A percentile compares a stretch with the other conserved stretches of the same genome.
Conservation (phyloP, 2,888 invertebrate species). For the Balanococcus diminutus region DNA sequence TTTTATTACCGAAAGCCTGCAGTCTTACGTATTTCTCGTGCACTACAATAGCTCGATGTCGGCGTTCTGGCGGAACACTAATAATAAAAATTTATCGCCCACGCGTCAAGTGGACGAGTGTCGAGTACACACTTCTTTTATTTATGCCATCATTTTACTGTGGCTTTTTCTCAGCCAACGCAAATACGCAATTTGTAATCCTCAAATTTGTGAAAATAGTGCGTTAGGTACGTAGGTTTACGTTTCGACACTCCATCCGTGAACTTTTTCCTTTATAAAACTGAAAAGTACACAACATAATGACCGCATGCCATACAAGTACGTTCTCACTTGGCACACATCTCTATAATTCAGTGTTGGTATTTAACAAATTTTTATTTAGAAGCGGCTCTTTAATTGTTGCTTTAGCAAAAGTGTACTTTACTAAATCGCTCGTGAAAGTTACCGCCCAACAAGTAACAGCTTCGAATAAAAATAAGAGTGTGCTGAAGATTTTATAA, state of each 20-base stretch:
- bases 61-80: constrained; percentile 23
- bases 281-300: too few species aligned
- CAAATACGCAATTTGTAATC: not conserved
- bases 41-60: not conserved
- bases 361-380: not conserved
- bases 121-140: not conserved
- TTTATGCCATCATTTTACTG: not conserved
- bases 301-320: not conserved
- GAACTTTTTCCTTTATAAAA: not conserved
- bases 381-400: not conserved
- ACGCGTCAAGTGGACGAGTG: not conserved
- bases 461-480: not conserved
- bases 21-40: not conserved
- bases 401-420: not conserved
- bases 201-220: not conserved
- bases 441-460: constrained; percentile 8
- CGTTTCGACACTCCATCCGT: not conserved
- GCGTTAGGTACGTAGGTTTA: not conserved
- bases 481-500: too few species aligned
- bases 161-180: not conserved
- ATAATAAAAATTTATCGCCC: constrained; percentile 22
- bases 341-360: not conserved
- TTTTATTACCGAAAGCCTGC: not conserved
- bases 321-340: not conserved
- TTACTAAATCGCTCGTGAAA: not conserved